Evolutionary conservation across 2,888 invertebrate species (phyloP).

Genomic region (Lomographa bimaculata): DNA sequence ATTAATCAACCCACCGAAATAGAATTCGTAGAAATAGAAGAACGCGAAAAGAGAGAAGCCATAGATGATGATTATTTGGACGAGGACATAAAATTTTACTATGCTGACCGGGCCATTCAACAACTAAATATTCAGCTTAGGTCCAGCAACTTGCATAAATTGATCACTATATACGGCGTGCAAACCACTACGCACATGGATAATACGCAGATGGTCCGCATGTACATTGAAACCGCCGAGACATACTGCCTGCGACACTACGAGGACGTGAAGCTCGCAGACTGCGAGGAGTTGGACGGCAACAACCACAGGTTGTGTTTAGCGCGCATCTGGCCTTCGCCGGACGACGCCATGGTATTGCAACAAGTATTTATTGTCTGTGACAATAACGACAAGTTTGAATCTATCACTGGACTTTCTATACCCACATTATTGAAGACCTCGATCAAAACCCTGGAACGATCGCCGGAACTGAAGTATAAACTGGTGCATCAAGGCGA

Average conservation of each 20-base stretch:
- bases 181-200: conserved; percentile 54
- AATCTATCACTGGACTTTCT: conserved; percentile 53
- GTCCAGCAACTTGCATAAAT: conserved; percentile 60
- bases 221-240: conserved; percentile 64
- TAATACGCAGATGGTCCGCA: conserved; percentile 46
- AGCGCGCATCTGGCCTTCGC: conserved; percentile 60
- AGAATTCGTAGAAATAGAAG: conserved; percentile 19
- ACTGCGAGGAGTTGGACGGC: conserved; percentile 65
- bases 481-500: conserved; percentile 60
- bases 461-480: conserved; percentile 40
- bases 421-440: conserved; percentile 43
- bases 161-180: conserved; percentile 55
- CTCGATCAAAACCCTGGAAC: conserved; percentile 53
- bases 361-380: conserved; percentile 54
- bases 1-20: conserved; percentile 11
- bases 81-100: conserved; percentile 58
- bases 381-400: conserved; percentile 56
- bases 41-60: conserved; percentile 43
- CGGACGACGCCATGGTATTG: conserved; percentile 58
- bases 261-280: conserved; percentile 39
- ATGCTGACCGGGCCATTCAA: conserved; percentile 57
- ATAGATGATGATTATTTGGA: conserved; percentile 55
- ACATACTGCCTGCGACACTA: conserved; percentile 59
- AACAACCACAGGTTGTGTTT: conserved; percentile 56
- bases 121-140: conserved; percentile 47